These are phyloP conservation scores for Axea sp. DNA, from an alignment of 2,888 invertebrate genomes.

Conservation along the genomic window DNA sequence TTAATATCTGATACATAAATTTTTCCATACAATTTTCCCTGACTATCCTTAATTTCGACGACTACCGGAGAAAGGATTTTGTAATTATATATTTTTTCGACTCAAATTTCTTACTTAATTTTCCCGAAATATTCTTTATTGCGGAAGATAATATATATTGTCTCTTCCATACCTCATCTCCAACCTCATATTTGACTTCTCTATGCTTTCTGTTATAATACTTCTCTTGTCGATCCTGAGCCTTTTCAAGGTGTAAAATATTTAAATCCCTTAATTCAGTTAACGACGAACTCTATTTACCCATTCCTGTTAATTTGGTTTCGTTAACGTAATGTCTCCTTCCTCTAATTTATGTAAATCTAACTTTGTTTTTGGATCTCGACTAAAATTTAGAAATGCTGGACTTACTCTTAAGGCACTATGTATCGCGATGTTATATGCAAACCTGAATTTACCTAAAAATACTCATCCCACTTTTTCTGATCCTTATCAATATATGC, in stretches of 20 bases:
- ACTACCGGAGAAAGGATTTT: slow-evolving; percentile 22
- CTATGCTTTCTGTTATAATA: slow-evolving; percentile 23
- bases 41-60: too few species aligned
- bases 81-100: slow-evolving; percentile 7
- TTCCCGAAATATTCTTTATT: slow-evolving; percentile 5
- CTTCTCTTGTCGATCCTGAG: slow-evolving; percentile 9
- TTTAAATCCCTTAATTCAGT: slow-evolving; percentile 16
- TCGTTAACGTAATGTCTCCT: neutral
- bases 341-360: neutral
- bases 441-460: too few species aligned
- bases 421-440: too few species aligned
- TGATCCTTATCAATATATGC: too few species aligned
- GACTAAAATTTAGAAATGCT: slow-evolving; percentile 25
- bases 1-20: too few species aligned
- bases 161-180: slow-evolving; percentile 27
- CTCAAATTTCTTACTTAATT: slow-evolving; percentile 26
- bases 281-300: slow-evolving; percentile 10
- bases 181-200: slow-evolving; percentile 31
- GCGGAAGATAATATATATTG: slow-evolving; percentile 7
- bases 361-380: neutral
- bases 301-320: neutral
- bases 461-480: too few species aligned
- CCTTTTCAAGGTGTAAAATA: slow-evolving; percentile 20
- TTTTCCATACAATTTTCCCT: too few species aligned
- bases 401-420: slow-evolving; percentile 10